A percentile compares a stretch with the other conserved stretches of the same genome.
phyloP scores from a whole-genome alignment of 1,140 invertebrate genomes.

The Drosophila sp. region DNA sequence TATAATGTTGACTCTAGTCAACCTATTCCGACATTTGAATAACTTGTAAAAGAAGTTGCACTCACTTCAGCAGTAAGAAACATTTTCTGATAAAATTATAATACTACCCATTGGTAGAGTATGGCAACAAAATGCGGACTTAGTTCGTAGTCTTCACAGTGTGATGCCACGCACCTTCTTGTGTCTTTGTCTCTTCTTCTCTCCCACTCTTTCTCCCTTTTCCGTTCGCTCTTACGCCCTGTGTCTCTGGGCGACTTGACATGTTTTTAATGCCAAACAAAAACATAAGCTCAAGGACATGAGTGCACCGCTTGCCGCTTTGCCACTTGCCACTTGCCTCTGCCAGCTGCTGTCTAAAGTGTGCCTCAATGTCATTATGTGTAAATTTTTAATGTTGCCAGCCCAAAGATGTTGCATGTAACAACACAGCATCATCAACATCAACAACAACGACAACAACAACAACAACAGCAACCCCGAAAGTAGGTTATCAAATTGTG shows the following conservation, averaged over 20 bases:
- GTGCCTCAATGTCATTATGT: slow-evolving; percentile 58
- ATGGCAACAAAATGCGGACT: slow-evolving; percentile 55
- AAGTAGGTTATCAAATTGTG: slow-evolving; percentile 81
- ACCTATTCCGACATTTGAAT: no score
- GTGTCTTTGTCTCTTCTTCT: not conserved
- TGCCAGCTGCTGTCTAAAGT: slow-evolving; percentile 24
- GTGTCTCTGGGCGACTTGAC: slow-evolving; percentile 51
- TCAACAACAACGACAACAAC: slow-evolving; percentile 30
- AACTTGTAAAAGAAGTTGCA: no score
- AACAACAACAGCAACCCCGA: slow-evolving; percentile 33
- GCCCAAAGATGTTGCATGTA: slow-evolving; percentile 37
- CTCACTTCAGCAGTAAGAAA: no score
- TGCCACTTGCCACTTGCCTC: not conserved
- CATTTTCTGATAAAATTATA: no score
- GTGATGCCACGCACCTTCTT: slow-evolving; percentile 39
- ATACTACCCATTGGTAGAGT: no score
- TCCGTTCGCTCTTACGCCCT: not conserved
- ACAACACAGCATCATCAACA: slow-evolving; percentile 33
- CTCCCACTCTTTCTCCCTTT: not conserved
- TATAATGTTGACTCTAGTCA: no score
- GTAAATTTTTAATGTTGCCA: slow-evolving; percentile 80
- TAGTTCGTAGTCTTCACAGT: slow-evolving; percentile 48
- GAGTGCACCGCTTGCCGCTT: slow-evolving; percentile 41
- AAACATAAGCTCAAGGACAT: slow-evolving; percentile 77
- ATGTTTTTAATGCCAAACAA: slow-evolving; percentile 79